phyloP scores from a whole-genome alignment of 2,113 vertebrate species.

The Canis aureus region DNA sequence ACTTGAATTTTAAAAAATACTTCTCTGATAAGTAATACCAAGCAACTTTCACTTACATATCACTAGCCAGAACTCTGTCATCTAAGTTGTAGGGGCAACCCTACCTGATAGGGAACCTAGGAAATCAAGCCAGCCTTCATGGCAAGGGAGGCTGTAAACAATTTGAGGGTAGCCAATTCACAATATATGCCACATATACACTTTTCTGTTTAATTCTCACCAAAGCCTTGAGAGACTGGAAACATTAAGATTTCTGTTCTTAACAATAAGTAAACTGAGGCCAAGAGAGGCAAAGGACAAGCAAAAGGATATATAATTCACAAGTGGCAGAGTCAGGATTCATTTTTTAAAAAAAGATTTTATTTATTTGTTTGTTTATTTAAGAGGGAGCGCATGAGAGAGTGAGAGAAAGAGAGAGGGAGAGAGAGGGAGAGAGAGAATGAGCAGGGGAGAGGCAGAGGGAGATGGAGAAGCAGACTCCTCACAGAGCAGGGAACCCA shows the following conservation, averaged over 20 bases:
- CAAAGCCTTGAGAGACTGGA: neutral
- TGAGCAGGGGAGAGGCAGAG: no score
- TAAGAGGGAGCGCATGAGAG: no score
- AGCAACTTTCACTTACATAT: conserved; percentile 2
- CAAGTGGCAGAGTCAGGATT: neutral
- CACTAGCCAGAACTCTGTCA: neutral
- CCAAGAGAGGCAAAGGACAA: neutral
- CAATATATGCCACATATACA: neutral
- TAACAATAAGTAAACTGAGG: neutral
- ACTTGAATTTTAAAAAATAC: neutral
- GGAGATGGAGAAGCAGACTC: no score
- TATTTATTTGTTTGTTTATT: no score
- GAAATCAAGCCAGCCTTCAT: neutral
- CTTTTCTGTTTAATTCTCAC: neutral
- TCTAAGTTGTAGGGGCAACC: neutral
- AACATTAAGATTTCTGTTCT: neutral
- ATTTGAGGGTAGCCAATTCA: neutral
- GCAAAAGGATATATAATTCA: neutral
- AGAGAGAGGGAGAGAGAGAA: no score
- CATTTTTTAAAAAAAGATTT: neutral
- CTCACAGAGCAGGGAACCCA: no score
- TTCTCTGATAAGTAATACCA: conserved; percentile 1
- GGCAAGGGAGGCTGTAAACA: neutral
- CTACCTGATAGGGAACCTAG: neutral
- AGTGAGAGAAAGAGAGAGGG: no score